Conservation (phyloP, 2,888 invertebrate genomes). For the Morpho achilles region DNA sequence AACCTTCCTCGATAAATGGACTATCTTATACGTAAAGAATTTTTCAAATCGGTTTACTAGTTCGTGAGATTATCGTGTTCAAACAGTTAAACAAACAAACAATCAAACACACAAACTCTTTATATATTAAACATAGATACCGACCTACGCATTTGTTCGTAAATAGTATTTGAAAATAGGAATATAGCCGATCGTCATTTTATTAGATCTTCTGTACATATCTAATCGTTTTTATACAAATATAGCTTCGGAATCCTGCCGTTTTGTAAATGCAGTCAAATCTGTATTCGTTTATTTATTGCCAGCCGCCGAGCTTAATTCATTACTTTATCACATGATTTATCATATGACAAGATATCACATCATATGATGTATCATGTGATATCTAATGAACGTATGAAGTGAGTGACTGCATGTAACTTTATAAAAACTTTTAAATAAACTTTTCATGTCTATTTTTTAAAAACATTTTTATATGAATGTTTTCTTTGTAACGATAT, state of each 20-base stretch:
- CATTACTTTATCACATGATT: not conserved
- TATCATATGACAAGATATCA: no score
- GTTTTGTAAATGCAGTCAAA: constrained; percentile 1
- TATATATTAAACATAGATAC: no score
- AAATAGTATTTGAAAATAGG: no score
- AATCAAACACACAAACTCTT: no score
- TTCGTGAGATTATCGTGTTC: no score
- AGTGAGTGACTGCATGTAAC: not conserved
- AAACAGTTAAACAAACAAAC: no score
- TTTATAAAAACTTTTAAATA: constrained; percentile 1
- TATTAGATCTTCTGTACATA: not conserved
- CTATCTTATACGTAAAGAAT: no score
- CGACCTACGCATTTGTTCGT: no score
- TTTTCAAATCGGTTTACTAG: no score
- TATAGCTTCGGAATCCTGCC: constrained; percentile 21
- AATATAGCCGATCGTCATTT: no score
- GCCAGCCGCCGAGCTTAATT: not conserved
- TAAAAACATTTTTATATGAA: constrained; percentile 10
- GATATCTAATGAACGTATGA: not conserved
- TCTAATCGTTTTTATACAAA: constrained; percentile 21
- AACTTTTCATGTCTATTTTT: constrained; percentile 5
- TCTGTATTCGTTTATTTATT: not conserved
- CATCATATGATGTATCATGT: no score
- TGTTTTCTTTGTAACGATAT: constrained; percentile 7
- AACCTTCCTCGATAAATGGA: no score